Evolutionary conservation across 2,113 vertebrate species (phyloP).

Genomic region (Notiomystis cincta): DNA sequence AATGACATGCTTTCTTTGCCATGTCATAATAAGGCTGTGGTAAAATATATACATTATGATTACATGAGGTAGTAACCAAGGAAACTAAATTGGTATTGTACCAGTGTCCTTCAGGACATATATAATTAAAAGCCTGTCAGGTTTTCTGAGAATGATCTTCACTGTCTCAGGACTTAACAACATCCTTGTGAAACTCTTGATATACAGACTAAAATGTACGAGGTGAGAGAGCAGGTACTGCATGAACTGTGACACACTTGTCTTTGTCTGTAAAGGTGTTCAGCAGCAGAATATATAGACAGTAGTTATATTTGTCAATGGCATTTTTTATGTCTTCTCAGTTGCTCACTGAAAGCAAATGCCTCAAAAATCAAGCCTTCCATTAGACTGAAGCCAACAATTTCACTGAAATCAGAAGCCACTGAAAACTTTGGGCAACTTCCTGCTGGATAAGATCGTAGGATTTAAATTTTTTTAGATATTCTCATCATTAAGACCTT

Average conservation of each 20-base stretch:
- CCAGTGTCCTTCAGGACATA: not conserved
- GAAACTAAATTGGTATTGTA: constrained; percentile 6
- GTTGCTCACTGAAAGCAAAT: not conserved
- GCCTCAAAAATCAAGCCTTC: not conserved
- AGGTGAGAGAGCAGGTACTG: not conserved
- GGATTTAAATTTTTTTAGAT: not conserved
- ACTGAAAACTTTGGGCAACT: not conserved
- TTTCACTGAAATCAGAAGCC: not conserved
- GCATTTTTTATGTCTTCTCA: not conserved
- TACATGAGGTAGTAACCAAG: constrained; percentile 38
- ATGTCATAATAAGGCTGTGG: constrained; percentile 24
- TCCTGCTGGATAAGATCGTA: not conserved
- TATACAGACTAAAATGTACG: not conserved
- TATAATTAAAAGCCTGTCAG: constrained; percentile 48
- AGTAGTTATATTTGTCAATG: not conserved
- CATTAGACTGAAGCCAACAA: not conserved
- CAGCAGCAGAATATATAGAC: not conserved
- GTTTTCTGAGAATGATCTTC: constrained; percentile 20
- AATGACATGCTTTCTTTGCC: constrained; percentile 5
- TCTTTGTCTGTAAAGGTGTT: not conserved
- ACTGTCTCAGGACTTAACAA: not conserved
- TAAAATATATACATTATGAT: constrained; percentile 14
- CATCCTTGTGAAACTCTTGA: not conserved
- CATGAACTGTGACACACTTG: not conserved
- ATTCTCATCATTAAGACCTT: not conserved